These are phyloP conservation scores for Simalia tracyae DNA, from an alignment of 2,797 vertebrate species.

Conservation along the genomic window DNA sequence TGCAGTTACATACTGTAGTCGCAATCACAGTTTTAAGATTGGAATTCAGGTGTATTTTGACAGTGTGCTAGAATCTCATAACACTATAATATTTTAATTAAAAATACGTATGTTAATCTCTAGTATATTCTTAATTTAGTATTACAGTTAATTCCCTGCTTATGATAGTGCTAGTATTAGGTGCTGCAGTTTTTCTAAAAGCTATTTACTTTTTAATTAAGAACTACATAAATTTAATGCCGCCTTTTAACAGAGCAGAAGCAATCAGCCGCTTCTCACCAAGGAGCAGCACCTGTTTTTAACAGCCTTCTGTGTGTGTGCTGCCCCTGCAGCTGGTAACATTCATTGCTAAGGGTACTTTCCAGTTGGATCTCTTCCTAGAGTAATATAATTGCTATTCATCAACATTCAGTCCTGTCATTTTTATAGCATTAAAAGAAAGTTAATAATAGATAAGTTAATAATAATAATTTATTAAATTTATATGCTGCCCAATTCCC, in stretches of 20 bases:
- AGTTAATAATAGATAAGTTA: background rate
- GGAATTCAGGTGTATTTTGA: background rate
- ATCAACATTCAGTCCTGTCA: background rate
- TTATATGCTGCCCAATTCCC: background rate
- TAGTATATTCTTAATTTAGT: slow-evolving; percentile 15
- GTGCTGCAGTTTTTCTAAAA: background rate
- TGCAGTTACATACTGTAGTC: background rate
- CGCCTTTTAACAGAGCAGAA: background rate
- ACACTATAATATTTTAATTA: slow-evolving; percentile 38
- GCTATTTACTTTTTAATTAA: slow-evolving; percentile 18
- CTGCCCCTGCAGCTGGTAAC: background rate
- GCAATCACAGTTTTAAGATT: background rate
- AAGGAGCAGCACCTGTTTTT: slow-evolving; percentile 1
- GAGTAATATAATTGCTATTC: background rate
- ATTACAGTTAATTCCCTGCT: slow-evolving; percentile 1
- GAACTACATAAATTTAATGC: background rate
- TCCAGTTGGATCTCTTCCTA: background rate
- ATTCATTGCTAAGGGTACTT: slow-evolving; percentile 1
- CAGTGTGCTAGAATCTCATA: background rate
- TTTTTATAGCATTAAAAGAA: slow-evolving; percentile 4
- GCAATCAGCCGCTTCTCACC: background rate
- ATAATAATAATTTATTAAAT: background rate
- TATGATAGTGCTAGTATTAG: background rate
- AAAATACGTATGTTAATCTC: slow-evolving; percentile 21
- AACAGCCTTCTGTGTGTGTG: slow-evolving; percentile 2